phyloP scores from a whole-genome alignment of 1,140 invertebrate species.

The Zaprionus tsacasi region DNA sequence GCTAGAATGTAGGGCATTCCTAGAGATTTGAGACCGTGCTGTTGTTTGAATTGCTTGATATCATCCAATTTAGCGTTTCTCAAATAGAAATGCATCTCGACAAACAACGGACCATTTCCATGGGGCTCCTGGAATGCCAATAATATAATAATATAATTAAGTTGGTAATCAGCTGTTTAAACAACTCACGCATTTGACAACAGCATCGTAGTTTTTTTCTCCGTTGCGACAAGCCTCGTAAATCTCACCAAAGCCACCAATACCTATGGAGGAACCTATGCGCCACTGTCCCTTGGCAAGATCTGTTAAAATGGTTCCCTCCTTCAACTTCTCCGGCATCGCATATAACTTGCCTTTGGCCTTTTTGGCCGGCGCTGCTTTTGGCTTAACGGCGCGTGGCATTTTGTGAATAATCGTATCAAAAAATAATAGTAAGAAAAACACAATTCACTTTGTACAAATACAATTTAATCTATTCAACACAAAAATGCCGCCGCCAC shows the following conservation, averaged over 20 bases:
- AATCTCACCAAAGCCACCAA: slow-evolving; percentile 97
- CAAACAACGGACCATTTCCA: slow-evolving; percentile 96
- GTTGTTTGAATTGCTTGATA: slow-evolving; percentile 91
- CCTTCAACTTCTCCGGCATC: slow-evolving; percentile 90
- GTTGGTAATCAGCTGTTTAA: not conserved
- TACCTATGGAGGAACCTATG: slow-evolving; percentile 93
- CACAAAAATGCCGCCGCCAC: slow-evolving; percentile 14
- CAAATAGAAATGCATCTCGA: slow-evolving; percentile 98
- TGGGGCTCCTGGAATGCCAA: slow-evolving; percentile 91
- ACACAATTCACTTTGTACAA: slow-evolving; percentile 6
- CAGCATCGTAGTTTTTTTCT: slow-evolving; percentile 87
- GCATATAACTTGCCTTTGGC: slow-evolving; percentile 89
- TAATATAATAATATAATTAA: no score
- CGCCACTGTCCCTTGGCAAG: slow-evolving; percentile 91
- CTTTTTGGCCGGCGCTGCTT: slow-evolving; percentile 83
- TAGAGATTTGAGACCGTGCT: slow-evolving; percentile 89
- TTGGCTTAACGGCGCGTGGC: slow-evolving; percentile 67
- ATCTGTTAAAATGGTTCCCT: slow-evolving; percentile 91
- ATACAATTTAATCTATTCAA: not conserved
- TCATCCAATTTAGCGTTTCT: slow-evolving; percentile 92
- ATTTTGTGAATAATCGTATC: slow-evolving; percentile 31
- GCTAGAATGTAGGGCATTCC: slow-evolving; percentile 95
- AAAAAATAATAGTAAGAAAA: not conserved
- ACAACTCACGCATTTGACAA: slow-evolving; percentile 91
- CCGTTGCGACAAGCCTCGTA: slow-evolving; percentile 89